These are phyloP conservation scores for Ptychochromis oligacanthus DNA, from an alignment of 2,113 vertebrate genomes.

Conservation along the genomic window DNA sequence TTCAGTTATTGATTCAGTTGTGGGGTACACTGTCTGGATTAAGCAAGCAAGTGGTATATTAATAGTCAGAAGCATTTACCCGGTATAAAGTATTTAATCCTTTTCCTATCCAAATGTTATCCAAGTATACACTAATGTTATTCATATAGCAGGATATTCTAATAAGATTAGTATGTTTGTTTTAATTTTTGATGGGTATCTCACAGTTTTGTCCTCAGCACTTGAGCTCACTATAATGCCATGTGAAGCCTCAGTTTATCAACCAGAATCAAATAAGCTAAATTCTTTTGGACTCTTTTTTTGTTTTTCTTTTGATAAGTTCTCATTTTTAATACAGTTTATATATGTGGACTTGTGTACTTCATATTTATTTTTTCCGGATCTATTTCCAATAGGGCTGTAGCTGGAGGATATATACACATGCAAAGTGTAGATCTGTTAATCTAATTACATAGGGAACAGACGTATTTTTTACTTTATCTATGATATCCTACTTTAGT, in stretches of 20 bases:
- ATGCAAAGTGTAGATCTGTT: slow-evolving; percentile 21
- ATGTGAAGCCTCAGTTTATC: slow-evolving; percentile 54
- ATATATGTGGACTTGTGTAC: slow-evolving; percentile 59
- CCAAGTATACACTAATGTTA: slow-evolving; percentile 36
- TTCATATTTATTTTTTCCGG: slow-evolving; percentile 73
- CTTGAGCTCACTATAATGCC: slow-evolving; percentile 32
- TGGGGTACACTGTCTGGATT: not conserved
- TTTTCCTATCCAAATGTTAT: slow-evolving; percentile 32
- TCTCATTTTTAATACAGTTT: slow-evolving; percentile 54
- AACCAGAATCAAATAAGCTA: slow-evolving; percentile 75
- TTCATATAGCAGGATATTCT: slow-evolving; percentile 38
- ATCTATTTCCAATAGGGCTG: slow-evolving; percentile 30
- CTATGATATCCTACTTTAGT: slow-evolving; percentile 34
- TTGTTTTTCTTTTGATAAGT: slow-evolving; percentile 6
- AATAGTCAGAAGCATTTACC: slow-evolving; percentile 44
- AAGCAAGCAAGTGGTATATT: slow-evolving; percentile 1
- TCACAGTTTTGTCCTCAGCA: slow-evolving; percentile 37
- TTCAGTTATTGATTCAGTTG: not conserved
- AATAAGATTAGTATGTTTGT: slow-evolving; percentile 23
- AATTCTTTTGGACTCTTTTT: slow-evolving; percentile 49
- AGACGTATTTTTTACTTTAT: slow-evolving; percentile 38
- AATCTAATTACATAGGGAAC: slow-evolving; percentile 32
- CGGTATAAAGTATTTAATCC: slow-evolving; percentile 59
- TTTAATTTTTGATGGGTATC: slow-evolving; percentile 31
- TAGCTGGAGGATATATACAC: slow-evolving; percentile 1